Conservation (phyloP, 2,113 vertebrate species). For the Upupa epops region DNA sequence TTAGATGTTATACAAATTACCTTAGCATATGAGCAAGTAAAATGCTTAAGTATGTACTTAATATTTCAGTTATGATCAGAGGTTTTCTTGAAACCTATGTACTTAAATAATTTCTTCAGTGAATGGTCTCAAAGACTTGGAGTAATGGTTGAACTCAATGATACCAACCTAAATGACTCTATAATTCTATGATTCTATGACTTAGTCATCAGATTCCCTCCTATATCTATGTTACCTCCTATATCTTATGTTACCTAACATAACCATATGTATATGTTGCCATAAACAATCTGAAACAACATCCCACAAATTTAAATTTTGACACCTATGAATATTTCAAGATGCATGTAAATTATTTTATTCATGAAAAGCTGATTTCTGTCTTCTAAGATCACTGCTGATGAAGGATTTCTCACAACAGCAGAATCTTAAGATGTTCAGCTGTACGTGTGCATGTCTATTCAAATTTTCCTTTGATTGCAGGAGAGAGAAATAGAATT, state of each 20-base stretch:
- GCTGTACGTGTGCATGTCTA: background rate
- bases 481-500: background rate
- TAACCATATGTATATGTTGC: too few species aligned
- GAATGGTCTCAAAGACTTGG: background rate
- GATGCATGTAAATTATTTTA: background rate
- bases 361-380: background rate
- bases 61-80: background rate
- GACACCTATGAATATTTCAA: background rate
- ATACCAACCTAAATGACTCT: too few species aligned
- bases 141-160: too few species aligned
- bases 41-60: background rate
- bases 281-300: background rate
- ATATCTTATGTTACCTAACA: too few species aligned
- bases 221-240: too few species aligned
- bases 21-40: background rate
- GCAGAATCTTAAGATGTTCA: background rate
- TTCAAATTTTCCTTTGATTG: background rate
- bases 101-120: background rate
- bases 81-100: background rate
- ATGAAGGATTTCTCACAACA: background rate
- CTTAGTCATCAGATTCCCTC: background rate
- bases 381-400: background rate
- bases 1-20: background rate
- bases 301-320: too few species aligned
- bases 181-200: too few species aligned